These are phyloP conservation scores for Tipula lateralis DNA, from an alignment of 2,888 invertebrate genomes.

Conservation along the genomic window DNA sequence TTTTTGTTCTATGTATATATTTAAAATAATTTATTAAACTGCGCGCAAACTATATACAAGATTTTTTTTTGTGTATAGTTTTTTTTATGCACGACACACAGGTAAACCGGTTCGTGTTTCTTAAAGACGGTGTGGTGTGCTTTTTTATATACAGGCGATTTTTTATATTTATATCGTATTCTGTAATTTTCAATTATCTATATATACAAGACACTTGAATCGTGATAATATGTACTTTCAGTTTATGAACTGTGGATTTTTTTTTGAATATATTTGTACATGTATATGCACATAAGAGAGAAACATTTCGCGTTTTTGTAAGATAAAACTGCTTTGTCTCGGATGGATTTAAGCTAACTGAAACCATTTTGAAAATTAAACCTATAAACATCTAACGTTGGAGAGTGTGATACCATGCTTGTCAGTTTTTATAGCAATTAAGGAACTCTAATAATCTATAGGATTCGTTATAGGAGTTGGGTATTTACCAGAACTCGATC, in stretches of 20 bases:
- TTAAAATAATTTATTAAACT: not conserved
- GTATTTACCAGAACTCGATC: too few relatives aligned
- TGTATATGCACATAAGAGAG: not conserved
- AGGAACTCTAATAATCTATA: too few relatives aligned
- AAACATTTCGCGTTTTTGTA: not conserved
- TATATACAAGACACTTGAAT: not conserved
- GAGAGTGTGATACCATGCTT: too few relatives aligned
- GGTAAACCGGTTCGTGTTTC: slow-evolving; percentile 6
- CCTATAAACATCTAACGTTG: too few relatives aligned
- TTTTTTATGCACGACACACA: slow-evolving; percentile 21
- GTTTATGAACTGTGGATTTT: not conserved
- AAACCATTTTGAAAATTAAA: too few relatives aligned
- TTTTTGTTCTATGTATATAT: not conserved
- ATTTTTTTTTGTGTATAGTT: not conserved
- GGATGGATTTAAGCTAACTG: too few relatives aligned
- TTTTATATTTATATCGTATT: not conserved
- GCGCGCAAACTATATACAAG: not conserved
- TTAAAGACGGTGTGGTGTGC: not conserved
- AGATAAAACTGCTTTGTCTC: not conserved
- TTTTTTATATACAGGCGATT: not conserved
- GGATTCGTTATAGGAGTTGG: too few relatives aligned
- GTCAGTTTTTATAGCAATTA: too few relatives aligned
- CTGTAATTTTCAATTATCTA: not conserved
- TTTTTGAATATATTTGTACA: not conserved
- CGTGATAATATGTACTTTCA: slow-evolving; percentile 24